Evolutionary conservation across 2,113 vertebrate species (phyloP), one percentile per base, ranked within the genome.

Genomic region (Hipposideros armiger): DNA sequence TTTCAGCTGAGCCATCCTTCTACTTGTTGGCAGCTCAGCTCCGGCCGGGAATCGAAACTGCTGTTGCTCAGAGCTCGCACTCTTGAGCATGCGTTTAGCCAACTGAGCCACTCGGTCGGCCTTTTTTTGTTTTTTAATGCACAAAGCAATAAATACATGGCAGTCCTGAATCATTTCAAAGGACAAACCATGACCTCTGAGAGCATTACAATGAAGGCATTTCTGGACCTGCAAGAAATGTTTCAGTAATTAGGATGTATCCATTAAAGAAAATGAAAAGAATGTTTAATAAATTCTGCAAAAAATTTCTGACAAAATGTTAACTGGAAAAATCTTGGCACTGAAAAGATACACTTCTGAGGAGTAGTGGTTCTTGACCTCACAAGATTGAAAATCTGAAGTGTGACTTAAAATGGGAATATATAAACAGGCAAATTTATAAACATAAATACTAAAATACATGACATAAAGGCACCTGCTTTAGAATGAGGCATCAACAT

Each of bases 401-500:
- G 1, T 32, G 11, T 11, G 67, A 78, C 14, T n/a, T 11, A 1
- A 87, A 82, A 1, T 77, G 17, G 64, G 83, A 94, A 66, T 30
- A 90, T 0, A 81, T 45, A 54, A 42, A 67, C 0, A 81, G 10
- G 36, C 14, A 84, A 28, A 11, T 4, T 26, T 85, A 70, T 66
- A 36, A 45, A 85, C 14, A 83, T 2, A 0, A 87, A 40, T 2
- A 78, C 58, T 74, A 36, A 91, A 96, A 42, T 0, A 56, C 0
- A 5, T 1, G 32, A 78, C 77, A 82, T 24, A 83, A 82, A 94
- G 50, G 74, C 22, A 99, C 99, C 99, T 98, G 99, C 99, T 99
- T 99, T 99, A 52, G 99, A 98, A 96, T 99, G 99, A 67, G 99
- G 99, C 99, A 99, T 99, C 97, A 99, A 78, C 2, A 98, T 99